Conservation (phyloP, 2,888 invertebrate species). For the Conomelus anceps region DNA sequence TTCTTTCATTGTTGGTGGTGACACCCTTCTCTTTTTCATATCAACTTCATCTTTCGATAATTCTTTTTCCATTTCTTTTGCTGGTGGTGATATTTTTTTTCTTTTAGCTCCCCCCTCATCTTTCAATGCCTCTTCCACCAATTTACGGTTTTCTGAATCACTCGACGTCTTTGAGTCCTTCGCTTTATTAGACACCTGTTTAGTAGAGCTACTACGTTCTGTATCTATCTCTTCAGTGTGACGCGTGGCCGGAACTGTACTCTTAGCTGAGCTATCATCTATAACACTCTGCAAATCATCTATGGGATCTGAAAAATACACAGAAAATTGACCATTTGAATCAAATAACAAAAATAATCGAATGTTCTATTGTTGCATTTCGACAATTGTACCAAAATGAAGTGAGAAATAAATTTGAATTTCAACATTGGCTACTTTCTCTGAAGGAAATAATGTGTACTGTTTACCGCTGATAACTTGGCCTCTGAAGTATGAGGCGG, state of each 20-base stretch:
- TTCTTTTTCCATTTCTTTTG: conserved; percentile 26
- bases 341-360: too few relatives aligned
- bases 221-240: neutral
- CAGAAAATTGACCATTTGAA: neutral
- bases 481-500: too few relatives aligned
- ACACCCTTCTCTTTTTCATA: conserved; percentile 29
- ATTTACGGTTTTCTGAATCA: conserved; percentile 29
- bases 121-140: conserved; percentile 21
- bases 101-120: conserved; percentile 19
- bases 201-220: neutral
- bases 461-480: too few relatives aligned
- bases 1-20: neutral
- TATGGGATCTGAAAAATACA: neutral
- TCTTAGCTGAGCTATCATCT: neutral
- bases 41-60: conserved; percentile 32
- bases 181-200: neutral
- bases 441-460: too few relatives aligned
- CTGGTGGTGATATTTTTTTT: conserved; percentile 26
- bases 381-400: too few relatives aligned
- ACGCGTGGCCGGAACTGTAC: neutral
- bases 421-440: too few relatives aligned
- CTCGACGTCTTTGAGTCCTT: neutral
- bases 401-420: too few relatives aligned
- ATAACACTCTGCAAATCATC: neutral
- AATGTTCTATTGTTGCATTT: too few relatives aligned